Conservation (phyloP, 2,113 vertebrate genomes). For the Chlorodrepanis virens region DNA sequence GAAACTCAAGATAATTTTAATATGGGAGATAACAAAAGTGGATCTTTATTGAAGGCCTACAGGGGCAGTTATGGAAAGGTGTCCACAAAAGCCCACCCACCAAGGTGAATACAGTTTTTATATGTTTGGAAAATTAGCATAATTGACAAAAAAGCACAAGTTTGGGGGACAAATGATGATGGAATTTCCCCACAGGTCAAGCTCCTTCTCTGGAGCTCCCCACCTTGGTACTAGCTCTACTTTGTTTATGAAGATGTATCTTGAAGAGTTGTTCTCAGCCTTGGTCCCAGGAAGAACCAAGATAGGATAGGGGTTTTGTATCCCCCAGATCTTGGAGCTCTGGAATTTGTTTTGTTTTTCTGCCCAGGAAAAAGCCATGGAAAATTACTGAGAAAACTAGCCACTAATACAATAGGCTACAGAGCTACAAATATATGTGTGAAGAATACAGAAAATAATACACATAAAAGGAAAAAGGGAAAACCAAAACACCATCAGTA, state of each 20-base stretch:
- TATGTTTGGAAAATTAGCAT: neutral
- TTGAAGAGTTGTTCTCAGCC: neutral
- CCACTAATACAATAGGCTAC: too few relatives aligned
- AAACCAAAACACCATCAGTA: neutral
- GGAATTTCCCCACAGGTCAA: too few relatives aligned
- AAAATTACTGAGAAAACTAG: neutral
- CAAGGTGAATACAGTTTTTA: neutral
- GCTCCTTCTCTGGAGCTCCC: neutral
- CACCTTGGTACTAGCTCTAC: neutral
- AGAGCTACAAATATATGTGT: neutral
- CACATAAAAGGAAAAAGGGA: neutral
- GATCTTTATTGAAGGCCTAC: neutral
- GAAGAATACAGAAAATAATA: neutral
- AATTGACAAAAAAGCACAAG: neutral
- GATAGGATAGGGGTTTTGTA: neutral
- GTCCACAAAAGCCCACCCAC: neutral
- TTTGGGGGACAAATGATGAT: neutral
- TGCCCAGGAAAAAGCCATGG: neutral
- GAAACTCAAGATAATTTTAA: neutral
- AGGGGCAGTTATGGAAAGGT: neutral
- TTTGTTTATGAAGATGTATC: neutral
- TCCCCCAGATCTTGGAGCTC: neutral
- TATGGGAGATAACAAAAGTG: too few relatives aligned
- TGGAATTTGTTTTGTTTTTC: neutral
- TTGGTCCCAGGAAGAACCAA: neutral